Base-by-base conservation (phyloP, 2,797 vertebrate species). In the Alauda arvensis region DNA sequence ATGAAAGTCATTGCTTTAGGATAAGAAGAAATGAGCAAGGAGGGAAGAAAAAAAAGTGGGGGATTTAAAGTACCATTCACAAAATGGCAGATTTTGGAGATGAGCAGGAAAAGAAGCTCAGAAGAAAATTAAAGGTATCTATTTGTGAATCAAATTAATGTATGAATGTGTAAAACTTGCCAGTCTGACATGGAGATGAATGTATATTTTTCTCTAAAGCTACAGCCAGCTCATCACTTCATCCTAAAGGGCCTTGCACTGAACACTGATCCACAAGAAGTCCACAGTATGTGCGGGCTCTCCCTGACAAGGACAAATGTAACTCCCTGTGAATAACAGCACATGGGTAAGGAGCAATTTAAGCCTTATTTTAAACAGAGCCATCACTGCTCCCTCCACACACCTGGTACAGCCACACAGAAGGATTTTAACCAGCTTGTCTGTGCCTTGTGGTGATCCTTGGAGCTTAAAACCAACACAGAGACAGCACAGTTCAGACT, bases 131-230 rank as follows among this genome's bases (percentile, higher is more conserved):
- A 65, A 88, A 93, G n/a, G 23, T 39, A 9, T 45, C 9, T 86
- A 84, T 90, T 94, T 92, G 31, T 89, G 52, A 89, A 92, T 33
- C 48, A 88, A 91, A 93, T 93, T 82, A 94, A 87, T 66, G 26
- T 19, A 83, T 34, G 25, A 89, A 91, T 88, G 56, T 3, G 1
- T 87, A 84, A 91, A 92, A 28, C 15, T 65, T 43, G 34, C 42
- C 66, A 63, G 10, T 31, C 48, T 93, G 90, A 79, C 34, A n/a
- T 6, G 24, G 31, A 85, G 79, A 93, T 74, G 55, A 93, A 90
- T 90, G 17, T 37, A 26, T 67, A 53, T 62, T 49, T 67, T 93
- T 85, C 77, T 90, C 68, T 71, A 69, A 86, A 93, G 83, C 87
- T 90, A 59, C 37, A 94, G 53, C 60, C 90, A 89, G 62, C 65